Conservation (phyloP, 2,888 invertebrate genomes). For the Eustalomyia histrio region DNA sequence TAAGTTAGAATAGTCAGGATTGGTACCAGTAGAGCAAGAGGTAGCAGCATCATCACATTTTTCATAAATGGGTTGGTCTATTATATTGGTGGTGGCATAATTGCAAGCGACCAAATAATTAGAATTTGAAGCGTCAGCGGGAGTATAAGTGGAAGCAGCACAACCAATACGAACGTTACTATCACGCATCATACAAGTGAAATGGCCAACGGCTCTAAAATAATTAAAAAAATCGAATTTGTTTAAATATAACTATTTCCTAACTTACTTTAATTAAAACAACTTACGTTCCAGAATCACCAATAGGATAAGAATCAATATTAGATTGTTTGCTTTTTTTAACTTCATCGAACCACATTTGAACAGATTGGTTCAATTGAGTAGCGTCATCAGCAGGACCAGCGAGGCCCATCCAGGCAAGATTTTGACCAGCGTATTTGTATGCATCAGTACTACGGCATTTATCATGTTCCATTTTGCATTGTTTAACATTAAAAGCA, state of each 20-base stretch:
- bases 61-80: conserved; percentile 69
- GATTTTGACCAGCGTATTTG: conserved; percentile 71
- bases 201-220: conserved; percentile 69
- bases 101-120: conserved; percentile 72
- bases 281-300: conserved; percentile 30
- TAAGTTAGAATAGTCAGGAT: conserved; percentile 68
- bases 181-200: conserved; percentile 71
- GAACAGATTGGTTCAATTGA: conserved; percentile 7
- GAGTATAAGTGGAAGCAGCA: conserved; percentile 50
- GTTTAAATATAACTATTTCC: too few relatives aligned
- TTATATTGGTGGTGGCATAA: conserved; percentile 70
- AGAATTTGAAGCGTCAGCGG: conserved; percentile 55
- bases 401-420: conserved; percentile 60
- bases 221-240: not conserved
- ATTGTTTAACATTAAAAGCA: conserved; percentile 69
- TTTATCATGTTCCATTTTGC: conserved; percentile 70
- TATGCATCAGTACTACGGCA: conserved; percentile 72
- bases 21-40: conserved; percentile 67
- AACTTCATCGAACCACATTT: conserved; percentile 72
- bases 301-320: conserved; percentile 67
- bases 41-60: conserved; percentile 62
- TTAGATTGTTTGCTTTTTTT: conserved; percentile 49
- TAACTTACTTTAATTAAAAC: not conserved
- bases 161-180: conserved; percentile 72
- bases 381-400: not conserved